These are phyloP conservation scores for Plectropomus leopardus DNA, from an alignment of 2,113 vertebrate genomes.

Conservation along the genomic window DNA sequence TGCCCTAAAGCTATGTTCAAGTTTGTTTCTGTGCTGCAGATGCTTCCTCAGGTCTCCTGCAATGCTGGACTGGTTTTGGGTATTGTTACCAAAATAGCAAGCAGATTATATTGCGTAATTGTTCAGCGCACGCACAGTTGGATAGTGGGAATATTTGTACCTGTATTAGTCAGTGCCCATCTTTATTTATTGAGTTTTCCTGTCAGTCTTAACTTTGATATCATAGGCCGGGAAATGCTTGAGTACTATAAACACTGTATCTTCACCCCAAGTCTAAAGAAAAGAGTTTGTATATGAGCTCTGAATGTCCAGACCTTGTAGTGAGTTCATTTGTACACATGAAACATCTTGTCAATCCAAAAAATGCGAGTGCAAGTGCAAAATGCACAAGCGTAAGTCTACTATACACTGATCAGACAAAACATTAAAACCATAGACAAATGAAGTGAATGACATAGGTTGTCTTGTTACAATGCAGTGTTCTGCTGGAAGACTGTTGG, in stretches of 20 bases:
- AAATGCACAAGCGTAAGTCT: neutral
- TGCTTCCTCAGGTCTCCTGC: constrained; percentile 51
- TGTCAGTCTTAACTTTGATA: neutral
- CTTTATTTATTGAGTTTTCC: neutral
- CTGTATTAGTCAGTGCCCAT: neutral
- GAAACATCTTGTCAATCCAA: neutral
- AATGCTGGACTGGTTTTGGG: constrained; percentile 8
- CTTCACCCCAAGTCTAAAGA: neutral
- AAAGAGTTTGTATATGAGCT: neutral
- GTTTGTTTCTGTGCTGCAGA: constrained; percentile 53
- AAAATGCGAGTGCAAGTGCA: neutral
- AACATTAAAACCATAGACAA: no score
- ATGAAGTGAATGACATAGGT: no score
- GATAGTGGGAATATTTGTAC: neutral
- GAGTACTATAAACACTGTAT: neutral
- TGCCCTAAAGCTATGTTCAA: constrained; percentile 20
- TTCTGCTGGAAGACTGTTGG: no score
- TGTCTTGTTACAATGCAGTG: no score
- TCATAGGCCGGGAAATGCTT: neutral
- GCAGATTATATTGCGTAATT: constrained; percentile 8
- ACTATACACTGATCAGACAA: neutral
- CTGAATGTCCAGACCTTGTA: neutral
- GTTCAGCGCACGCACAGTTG: neutral
- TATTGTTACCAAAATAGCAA: constrained; percentile 40
- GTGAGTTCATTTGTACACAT: neutral